Evolutionary conservation across 2,797 vertebrate species (phyloP).

Genomic region (Smutsia temminckii): DNA sequence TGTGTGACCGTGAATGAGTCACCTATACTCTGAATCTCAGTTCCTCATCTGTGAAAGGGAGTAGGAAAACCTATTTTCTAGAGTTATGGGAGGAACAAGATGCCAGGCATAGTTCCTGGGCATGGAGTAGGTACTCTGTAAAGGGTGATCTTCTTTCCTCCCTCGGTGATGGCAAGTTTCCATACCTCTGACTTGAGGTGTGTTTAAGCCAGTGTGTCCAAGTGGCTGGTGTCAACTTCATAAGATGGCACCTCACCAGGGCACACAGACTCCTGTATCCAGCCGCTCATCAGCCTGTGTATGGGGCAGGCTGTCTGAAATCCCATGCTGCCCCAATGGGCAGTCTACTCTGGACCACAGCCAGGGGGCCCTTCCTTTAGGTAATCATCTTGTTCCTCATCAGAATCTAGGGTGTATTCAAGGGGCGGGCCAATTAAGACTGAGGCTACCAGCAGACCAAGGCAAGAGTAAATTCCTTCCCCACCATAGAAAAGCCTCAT

Average conservation of each 20-base stretch:
- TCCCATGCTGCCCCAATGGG: background rate
- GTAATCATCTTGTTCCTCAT: background rate
- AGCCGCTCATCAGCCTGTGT: background rate
- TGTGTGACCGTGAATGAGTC: background rate
- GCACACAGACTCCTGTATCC: background rate
- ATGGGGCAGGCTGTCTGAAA: background rate
- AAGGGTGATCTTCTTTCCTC: background rate
- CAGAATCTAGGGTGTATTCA: background rate
- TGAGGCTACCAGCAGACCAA: background rate
- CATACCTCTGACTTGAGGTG: background rate
- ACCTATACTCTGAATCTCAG: background rate
- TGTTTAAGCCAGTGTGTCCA: background rate
- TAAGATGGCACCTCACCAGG: background rate
- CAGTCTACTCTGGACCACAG: background rate
- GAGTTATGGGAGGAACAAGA: background rate
- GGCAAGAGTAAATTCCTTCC: background rate
- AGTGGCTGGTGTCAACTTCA: background rate
- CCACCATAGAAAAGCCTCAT: background rate
- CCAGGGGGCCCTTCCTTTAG: background rate
- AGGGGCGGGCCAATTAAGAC: background rate
- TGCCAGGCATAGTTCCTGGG: background rate
- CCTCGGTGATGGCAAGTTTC: background rate
- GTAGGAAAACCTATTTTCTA: background rate
- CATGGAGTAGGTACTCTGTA: rapidly evolving
- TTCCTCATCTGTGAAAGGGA: background rate